Conservation (phyloP, 2,797 vertebrate genomes). For the Falco biarmicus region DNA sequence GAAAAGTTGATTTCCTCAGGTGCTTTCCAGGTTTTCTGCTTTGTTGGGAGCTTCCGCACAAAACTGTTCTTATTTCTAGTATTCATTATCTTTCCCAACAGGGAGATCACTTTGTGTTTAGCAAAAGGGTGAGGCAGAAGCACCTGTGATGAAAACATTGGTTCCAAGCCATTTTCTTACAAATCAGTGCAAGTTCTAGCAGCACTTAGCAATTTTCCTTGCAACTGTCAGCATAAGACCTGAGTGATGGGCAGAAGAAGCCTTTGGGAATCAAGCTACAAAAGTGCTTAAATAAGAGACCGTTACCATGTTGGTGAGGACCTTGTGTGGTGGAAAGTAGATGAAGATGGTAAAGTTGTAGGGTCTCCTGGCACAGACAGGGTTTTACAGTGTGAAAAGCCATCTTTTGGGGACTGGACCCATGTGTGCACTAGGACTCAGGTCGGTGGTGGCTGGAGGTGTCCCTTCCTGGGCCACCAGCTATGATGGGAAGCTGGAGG, state of each 20-base stretch:
- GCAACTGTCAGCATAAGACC: neutral
- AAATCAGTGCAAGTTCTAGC: neutral
- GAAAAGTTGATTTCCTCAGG: neutral
- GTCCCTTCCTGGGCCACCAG: neutral
- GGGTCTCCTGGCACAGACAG: neutral
- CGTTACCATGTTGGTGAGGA: neutral
- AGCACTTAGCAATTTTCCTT: neutral
- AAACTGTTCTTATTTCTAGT: neutral
- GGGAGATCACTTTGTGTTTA: neutral
- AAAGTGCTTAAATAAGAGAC: neutral
- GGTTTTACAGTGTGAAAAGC: neutral
- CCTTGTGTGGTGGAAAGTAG: neutral
- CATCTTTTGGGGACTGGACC: neutral
- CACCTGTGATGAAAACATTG: conserved; percentile 30
- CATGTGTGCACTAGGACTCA: rapidly evolving
- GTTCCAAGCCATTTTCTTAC: conserved; percentile 19
- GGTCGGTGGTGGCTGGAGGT: neutral
- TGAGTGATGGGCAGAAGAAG: neutral
- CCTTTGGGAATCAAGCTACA: neutral
- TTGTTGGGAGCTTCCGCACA: neutral
- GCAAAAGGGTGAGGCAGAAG: conserved; percentile 30
- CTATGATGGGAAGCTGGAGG: rapidly evolving
- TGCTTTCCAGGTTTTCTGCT: neutral
- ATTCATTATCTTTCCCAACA: neutral
- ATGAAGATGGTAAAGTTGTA: neutral